Conservation (phyloP, 2,113 vertebrate genomes). For the Holacanthus passer region DNA sequence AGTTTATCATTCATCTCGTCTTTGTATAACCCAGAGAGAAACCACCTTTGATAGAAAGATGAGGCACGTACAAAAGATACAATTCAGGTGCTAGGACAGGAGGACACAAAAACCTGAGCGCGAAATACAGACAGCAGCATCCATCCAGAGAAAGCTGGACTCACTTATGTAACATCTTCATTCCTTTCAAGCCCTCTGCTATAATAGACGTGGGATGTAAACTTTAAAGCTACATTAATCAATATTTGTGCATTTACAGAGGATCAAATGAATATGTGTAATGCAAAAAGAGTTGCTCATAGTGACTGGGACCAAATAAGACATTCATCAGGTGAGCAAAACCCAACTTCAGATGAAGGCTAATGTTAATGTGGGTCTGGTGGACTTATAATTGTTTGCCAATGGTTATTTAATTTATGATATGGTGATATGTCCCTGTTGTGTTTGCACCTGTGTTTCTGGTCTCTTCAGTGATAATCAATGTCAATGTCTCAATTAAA, state of each 20-base stretch:
- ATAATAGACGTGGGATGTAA: neutral
- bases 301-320: neutral
- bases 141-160: neutral
- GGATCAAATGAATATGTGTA: neutral
- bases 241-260: neutral
- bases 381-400: neutral
- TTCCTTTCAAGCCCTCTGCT: neutral
- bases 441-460: neutral
- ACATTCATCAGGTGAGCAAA: neutral
- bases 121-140: neutral
- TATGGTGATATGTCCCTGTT: no score
- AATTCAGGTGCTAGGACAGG: neutral
- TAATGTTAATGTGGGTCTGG: neutral
- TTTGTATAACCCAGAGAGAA: neutral
- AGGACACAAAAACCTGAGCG: neutral
- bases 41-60: neutral
- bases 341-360: neutral
- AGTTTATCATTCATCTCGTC: slow-evolving; percentile 33
- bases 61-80: neutral
- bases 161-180: neutral
- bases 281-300: neutral
- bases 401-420: no score
- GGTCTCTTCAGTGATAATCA: neutral
- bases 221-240: neutral
- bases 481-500: no score